A percentile compares a stretch with the other conserved stretches of the same genome.
These are phyloP conservation scores for Trigoniulus corallinus DNA, from an alignment of 1,140 invertebrate genomes.

Conservation along the genomic window DNA sequence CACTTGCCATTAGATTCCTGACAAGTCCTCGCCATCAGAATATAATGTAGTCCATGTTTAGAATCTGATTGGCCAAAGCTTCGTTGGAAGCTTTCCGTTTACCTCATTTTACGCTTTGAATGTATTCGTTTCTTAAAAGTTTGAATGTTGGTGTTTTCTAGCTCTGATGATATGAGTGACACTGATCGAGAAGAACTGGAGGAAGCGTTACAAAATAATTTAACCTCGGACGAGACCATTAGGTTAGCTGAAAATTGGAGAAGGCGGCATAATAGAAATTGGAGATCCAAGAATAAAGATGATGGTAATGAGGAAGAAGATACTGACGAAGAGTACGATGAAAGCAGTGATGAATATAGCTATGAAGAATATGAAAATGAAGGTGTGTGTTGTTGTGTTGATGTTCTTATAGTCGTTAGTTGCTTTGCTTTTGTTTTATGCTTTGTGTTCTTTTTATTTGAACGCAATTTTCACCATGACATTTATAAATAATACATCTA, in stretches of 20 bases:
- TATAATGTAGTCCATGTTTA: no score
- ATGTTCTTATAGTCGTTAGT: constrained; percentile 3
- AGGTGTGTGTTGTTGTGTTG: constrained; percentile 27
- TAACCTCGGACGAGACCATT: constrained; percentile 44
- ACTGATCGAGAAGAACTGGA: constrained; percentile 37
- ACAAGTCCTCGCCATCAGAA: no score
- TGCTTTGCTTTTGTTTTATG: neutral
- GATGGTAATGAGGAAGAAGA: constrained; percentile 15
- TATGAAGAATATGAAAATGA: constrained; percentile 43
- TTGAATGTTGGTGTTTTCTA: neutral
- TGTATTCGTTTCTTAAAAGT: no score
- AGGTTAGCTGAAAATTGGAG: constrained; percentile 45
- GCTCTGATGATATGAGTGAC: constrained; percentile 4
- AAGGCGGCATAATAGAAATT: constrained; percentile 28
- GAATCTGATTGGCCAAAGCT: no score
- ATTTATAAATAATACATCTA: no score
- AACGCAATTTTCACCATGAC: no score
- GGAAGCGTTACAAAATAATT: constrained; percentile 36
- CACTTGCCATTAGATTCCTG: no score
- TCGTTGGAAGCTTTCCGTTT: no score
- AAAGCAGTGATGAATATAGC: constrained; percentile 38
- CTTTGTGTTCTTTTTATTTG: neutral
- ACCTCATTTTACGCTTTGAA: no score
- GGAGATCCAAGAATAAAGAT: constrained; percentile 13
- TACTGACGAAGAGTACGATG: constrained; percentile 24